Evolutionary conservation across 2,888 invertebrate species (phyloP).

Genomic region (Macaria liturata): DNA sequence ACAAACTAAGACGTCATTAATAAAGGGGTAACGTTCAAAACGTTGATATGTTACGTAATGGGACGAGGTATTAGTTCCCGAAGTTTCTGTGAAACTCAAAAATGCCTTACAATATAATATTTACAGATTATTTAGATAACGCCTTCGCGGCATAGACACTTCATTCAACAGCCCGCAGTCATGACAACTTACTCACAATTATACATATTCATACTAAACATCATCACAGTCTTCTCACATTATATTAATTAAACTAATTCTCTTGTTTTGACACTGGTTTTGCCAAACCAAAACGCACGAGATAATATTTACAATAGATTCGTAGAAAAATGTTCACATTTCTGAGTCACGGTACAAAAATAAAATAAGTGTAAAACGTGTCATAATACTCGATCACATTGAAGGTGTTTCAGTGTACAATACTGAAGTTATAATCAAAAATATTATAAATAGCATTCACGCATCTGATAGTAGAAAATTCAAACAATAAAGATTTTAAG

Average conservation of each 20-base stretch:
- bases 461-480: not conserved
- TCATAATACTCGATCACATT: not conserved
- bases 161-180: constrained; percentile 35
- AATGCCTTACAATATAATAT: constrained; percentile 33
- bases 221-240: constrained; percentile 82
- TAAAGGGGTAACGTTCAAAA: constrained; percentile 46
- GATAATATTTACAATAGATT: constrained; percentile 31
- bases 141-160: constrained; percentile 23
- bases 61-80: constrained; percentile 45
- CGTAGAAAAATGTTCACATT: constrained; percentile 19
- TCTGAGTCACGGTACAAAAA: constrained; percentile 11
- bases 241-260: constrained; percentile 54
- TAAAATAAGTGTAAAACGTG: constrained; percentile 1
- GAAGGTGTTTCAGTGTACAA: not conserved
- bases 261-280: constrained; percentile 48
- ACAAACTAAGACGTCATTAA: constrained; percentile 27
- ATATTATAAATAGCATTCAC: not conserved
- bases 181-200: constrained; percentile 46
- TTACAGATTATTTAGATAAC: constrained; percentile 29
- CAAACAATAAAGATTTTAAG: constrained; percentile 1
- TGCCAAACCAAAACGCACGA: constrained; percentile 34
- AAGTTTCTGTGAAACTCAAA: constrained; percentile 45
- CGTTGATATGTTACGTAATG: constrained; percentile 56
- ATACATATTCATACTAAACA: constrained; percentile 62
- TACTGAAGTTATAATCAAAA: not conserved